Evolutionary conservation across 1,140 invertebrate species (phyloP).

Genomic region (Monochamus saltuarius): DNA sequence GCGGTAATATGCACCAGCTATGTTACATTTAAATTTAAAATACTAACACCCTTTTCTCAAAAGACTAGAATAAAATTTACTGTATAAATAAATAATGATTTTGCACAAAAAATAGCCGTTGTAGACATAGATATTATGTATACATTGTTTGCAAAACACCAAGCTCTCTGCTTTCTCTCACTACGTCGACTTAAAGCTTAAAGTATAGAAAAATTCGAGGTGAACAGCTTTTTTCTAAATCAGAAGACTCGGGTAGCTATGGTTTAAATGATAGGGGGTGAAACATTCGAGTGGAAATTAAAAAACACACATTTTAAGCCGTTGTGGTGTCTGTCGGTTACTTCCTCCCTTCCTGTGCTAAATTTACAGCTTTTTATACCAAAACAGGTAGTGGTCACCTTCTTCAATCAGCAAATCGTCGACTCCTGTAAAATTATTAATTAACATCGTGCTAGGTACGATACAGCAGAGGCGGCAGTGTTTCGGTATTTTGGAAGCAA

Average conservation of each 20-base stretch:
- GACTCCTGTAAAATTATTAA: conserved; percentile 63
- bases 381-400: conserved; percentile 83
- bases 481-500: too few species aligned
- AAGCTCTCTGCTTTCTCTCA: too few species aligned
- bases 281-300: too few species aligned
- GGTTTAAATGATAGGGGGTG: too few species aligned
- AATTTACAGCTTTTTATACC: conserved; percentile 85
- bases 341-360: not conserved
- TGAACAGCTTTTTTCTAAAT: too few species aligned
- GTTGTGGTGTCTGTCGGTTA: not conserved
- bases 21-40: conserved; percentile 11
- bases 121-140: too few species aligned
- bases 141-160: too few species aligned
- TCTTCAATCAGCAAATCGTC: conserved; percentile 80
- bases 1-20: not conserved
- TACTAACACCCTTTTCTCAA: conserved; percentile 13
- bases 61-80: conserved; percentile 16
- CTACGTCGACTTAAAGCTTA: too few species aligned
- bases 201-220: too few species aligned
- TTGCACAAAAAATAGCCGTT: too few species aligned
- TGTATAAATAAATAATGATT: not conserved
- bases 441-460: not conserved
- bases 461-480: too few species aligned
- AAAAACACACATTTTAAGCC: not conserved
- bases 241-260: too few species aligned